Base-by-base conservation (phyloP, 2,113 vertebrate genomes). In the Gadus macrocephalus region DNA sequence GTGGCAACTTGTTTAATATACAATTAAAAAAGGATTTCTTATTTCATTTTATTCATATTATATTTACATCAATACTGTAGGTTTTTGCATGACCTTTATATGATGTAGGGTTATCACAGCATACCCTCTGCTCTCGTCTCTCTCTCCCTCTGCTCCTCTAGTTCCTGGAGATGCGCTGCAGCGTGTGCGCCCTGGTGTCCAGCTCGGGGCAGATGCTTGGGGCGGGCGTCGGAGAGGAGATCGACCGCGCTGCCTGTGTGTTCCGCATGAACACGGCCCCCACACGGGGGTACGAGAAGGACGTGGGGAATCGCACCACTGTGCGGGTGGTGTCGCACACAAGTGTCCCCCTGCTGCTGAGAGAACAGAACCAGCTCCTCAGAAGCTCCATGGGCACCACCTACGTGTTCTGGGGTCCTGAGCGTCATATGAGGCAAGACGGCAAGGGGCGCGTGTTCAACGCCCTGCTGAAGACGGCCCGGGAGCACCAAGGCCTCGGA, bases 211-310 rank as follows among this genome's bases (percentile, higher is more conserved):
- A 98, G 91, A 96, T 98, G 95, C 80, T 95, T 62, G 88, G 93
- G n/a, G 92, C 94, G 0, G 89, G 22, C n/a, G 80, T 86, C 8
- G 95, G 95, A 0, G 53, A 69, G 0, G 81, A 92, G 88, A 95
- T 98, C 1, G 95, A 98, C 0, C 1, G 67, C 1, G 88, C 87
- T 0, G 92, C 93, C 7, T 98, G 96, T 0, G 92, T 98, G 20
- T 89, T 97, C 60, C 94, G 97, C 61, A 99, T 99, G 96, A 98
- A 98, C 86, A 95, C 94, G 0, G 97, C 96, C 0, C 97, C 96
- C 68, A 97, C 95, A 0, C 0, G 9, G 0, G 93, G 95, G 15
- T 98, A 90, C 0, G 94, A 96, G 86, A 78, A 56, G 1, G 96
- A 98, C 0, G 96, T 99, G 12, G 97, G 97, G 31, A 64, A 61